Evolutionary conservation across 2,888 invertebrate genomes (phyloP), one percentile per base, ranked within the genome.

Genomic region (Apantesis nais): DNA sequence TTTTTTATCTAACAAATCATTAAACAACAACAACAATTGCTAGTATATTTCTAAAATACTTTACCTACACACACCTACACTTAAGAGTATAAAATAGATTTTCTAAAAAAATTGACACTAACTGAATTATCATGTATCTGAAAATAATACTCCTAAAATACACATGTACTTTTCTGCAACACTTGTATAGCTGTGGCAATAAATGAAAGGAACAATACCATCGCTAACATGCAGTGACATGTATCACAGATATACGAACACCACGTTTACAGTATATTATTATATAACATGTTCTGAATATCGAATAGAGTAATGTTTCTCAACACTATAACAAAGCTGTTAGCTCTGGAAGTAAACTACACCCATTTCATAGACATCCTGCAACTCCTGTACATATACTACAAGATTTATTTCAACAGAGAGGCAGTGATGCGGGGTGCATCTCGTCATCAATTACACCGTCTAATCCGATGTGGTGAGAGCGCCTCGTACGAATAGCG

Each of bases 361-460:
- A 16, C 29, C 19, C 19, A 29, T 63, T 63, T 31, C 31, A 12
- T 44, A 44, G 44, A 11, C 31, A 22, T 11, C 12, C 31, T n/a
- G 1, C 31, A 65, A n/a, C 44, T 8, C 2, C 22, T 22, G 48
- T 16, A n/a, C 8, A 22, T 48, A n/a, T 12, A 65, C n/a, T 19
- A 37, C 39, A 41, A n/a, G 41, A 39, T 39, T 37, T 66, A 37
- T 29, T 25, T 19, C 19, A 19, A 25, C 39, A n/a, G 37, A 11
- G 58, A 37, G 11, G 12, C 55, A 66, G 34, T 37, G 66, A 25
- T 25, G 66, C 39, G 39, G 11, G 55, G n/a, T 48, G 52, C 29
- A 58, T 66, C 66, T 66, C 58, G 19, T 5, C 39, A 66, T 66
- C 66, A 66, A 58, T 66, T 55, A 55, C 66, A 19, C 25, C 29